Conservation (phyloP, 2,888 invertebrate genomes). For the Poecilus cupreus region DNA sequence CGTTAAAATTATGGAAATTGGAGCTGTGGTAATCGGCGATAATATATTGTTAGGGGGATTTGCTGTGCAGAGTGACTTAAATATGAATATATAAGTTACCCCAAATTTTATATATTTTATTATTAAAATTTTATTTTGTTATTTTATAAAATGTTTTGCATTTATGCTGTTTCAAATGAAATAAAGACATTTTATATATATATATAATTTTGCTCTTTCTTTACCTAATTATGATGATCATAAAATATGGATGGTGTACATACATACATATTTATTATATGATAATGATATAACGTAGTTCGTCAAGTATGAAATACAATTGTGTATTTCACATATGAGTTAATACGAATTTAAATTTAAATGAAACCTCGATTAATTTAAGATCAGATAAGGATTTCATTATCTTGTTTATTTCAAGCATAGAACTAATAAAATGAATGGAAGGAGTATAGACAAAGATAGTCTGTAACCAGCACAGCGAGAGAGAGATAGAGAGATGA, state of each 20-base stretch:
- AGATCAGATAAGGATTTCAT: background rate
- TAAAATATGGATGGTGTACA: background rate
- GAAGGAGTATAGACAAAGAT: too few relatives aligned
- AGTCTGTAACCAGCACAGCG: too few relatives aligned
- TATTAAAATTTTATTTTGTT: conserved; percentile 39
- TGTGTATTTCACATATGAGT: background rate
- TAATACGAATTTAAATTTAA: background rate
- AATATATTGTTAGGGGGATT: conserved; percentile 67
- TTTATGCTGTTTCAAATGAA: background rate
- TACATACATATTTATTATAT: background rate
- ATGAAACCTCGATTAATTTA: background rate
- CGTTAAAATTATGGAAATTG: conserved; percentile 67
- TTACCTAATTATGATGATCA: background rate
- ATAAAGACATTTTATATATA: conserved; percentile 29
- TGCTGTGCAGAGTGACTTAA: conserved; percentile 64
- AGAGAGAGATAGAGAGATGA: too few relatives aligned
- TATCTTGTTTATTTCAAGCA: too few relatives aligned
- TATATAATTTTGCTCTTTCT: background rate
- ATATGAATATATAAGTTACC: conserved; percentile 32
- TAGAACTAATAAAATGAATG: too few relatives aligned
- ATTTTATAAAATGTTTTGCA: conserved; percentile 17
- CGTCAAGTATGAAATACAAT: background rate
- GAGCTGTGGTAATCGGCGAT: conserved; percentile 65
- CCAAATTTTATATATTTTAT: conserved; percentile 26
- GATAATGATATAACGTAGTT: background rate